Percentiles rank a stretch among this genome's conserved stretches.
Evolutionary conservation across 2,797 vertebrate species (phyloP).

Genomic region (Buceros bicornis): DNA sequence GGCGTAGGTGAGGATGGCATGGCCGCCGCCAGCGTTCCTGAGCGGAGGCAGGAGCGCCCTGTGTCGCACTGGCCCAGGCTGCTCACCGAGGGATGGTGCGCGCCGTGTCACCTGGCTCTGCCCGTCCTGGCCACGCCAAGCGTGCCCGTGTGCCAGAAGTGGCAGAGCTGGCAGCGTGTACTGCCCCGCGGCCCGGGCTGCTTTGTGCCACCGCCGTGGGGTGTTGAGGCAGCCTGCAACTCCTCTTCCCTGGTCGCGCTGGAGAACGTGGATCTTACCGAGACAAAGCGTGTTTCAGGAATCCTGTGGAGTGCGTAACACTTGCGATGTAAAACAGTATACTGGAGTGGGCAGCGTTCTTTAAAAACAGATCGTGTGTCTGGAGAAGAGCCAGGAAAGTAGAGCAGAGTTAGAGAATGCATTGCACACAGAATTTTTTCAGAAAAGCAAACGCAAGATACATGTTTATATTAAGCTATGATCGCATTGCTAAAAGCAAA

Average conservation of each 20-base stretch:
- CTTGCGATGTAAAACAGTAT: not conserved
- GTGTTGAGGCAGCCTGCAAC: fast-evolving
- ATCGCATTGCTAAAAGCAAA: not conserved
- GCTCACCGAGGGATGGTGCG: fast-evolving
- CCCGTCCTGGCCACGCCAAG: fast-evolving
- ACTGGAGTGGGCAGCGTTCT: not conserved
- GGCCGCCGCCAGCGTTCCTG: not conserved
- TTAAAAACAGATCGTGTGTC: not conserved
- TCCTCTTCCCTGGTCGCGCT: fast-evolving
- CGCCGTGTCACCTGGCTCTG: fast-evolving
- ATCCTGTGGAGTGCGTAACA: not conserved
- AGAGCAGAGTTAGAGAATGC: not conserved
- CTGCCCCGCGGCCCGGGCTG: fast-evolving
- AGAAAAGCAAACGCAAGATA: not conserved
- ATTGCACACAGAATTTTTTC: not conserved
- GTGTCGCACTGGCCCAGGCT: fast-evolving
- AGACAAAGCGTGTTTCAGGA: fast-evolving
- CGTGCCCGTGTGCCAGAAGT: fast-evolving
- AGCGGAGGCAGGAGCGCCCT: fast-evolving
- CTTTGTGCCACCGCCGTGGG: fast-evolving
- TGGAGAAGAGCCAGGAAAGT: not conserved
- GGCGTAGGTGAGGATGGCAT: fast-evolving
- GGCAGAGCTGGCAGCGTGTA: fast-evolving
- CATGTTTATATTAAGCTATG: not conserved
- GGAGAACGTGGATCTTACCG: fast-evolving